Evolutionary conservation across 1,140 invertebrate genomes (phyloP), one percentile per base, ranked within the genome.

Genomic region (Anthonomus grandis): DNA sequence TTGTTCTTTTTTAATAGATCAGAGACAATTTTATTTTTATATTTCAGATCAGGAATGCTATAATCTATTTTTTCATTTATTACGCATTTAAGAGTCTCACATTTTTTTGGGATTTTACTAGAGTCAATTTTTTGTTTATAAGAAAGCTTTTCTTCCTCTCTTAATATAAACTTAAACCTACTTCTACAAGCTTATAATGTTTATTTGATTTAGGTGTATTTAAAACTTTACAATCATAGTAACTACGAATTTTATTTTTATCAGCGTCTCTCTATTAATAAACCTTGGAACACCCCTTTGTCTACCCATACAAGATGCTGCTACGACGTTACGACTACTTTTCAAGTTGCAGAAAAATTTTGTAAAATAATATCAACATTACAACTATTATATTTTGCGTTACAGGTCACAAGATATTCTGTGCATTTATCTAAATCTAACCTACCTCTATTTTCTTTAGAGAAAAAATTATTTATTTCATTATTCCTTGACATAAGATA

Each of bases 361-460:
- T 38, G 4, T 13, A 38, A 38, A 8, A 38, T 38, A 4, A 6
- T n/a, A 38, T 38, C 36, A 13, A 38, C 36, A 38, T 38, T 17
- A 38, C 4, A 38, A 17, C 36, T 38, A 38, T n/a, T 38, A 38
- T 38, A 38, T 13, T 38, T 17, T 17, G 12, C n/a, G 17, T 38
- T 38, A 38, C n/a, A 38, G 36, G 12, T n/a, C n/a, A 38, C 17
- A 38, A 38, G 36, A 17, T 38, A 38, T n/a, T 38, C 4, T 13
- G 36, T 38, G 17, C 36, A 38, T n/a, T 38, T 38, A 13, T 38
- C 36, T 38, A 38, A 13, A 38, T 38, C 36, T 38, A 38, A 38
- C 36, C n/a, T 38, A 38, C 4, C 17, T 38, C 36, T 38, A 38
- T 4, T 4, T n/a, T 38, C 4, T 5, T 4, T 17, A 38, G n/a